Base-by-base conservation (phyloP, 2,888 invertebrate species). In the Acrobasis suavella region DNA sequence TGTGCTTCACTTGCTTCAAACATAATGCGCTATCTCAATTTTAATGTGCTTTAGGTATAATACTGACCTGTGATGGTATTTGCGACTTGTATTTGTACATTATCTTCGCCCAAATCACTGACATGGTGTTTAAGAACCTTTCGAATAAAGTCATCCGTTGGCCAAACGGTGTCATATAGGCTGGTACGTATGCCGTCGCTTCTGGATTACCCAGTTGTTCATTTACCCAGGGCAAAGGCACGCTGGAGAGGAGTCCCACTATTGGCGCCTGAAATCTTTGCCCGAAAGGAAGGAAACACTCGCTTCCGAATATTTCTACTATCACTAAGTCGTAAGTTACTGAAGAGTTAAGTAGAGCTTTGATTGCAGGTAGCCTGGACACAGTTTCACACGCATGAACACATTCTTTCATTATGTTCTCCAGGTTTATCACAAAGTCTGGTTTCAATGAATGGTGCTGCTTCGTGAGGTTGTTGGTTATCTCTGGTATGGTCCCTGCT, bases 271-370 rank as follows among this genome's bases (percentile, higher is more conserved):
- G 84, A 62, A 94, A 93, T 69, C 88, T 83, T 67, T 88, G 83
- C 0, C 93, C 94, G 16, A 94, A 86, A 0, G 93, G 93, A 32
- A 94, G 82, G 64, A 94, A 93, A 66, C 94, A 94, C 69, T 94
- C 94, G 16, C 92, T 91, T 9, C 93, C 93, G 67, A 94, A 94
- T 6, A 94, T 87, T 79, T 92, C 92, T 1, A 91, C 86, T 59
- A 93, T 89, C 7, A 93, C 79, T 68, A 92, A 68, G 64, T 92
- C 93, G 67, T 85, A 92, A 0, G 73, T 75, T 16, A 79, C 74
- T 8, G 87, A 77, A 1, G 90, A 87, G 68, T 89, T 86, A 0
- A 92, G 75, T 12, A 93, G 72, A 0, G 83, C 81, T 65, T 79
- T 83, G 0, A 92, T 83, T 22, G 85, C 81, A 6, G 89, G 87